Percentiles rank a stretch among this genome's conserved stretches.
These are phyloP conservation scores for Pomatostomus ruficeps DNA, from an alignment of 2,113 vertebrate species.

Conservation along the genomic window DNA sequence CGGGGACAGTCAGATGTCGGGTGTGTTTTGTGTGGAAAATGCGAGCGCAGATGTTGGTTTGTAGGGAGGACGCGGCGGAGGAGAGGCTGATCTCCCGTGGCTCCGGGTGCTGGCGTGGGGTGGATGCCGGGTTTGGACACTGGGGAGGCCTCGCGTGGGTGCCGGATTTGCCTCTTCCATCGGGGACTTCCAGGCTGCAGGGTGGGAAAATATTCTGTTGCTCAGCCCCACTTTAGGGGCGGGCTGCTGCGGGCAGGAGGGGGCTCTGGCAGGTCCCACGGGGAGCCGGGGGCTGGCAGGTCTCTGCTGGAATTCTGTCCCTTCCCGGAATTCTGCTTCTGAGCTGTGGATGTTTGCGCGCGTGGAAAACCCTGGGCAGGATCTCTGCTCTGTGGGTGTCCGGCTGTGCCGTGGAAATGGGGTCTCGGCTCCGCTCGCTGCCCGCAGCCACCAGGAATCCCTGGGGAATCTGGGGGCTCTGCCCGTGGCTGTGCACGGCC, in stretches of 20 bases:
- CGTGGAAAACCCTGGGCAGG: neutral
- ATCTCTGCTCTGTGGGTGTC: accelerated
- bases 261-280: neutral
- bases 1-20: neutral
- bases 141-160: neutral
- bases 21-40: neutral
- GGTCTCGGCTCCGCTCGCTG: accelerated
- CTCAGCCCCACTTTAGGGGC: neutral
- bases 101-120: neutral
- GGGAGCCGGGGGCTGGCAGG: neutral
- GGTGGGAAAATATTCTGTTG: neutral
- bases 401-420: neutral
- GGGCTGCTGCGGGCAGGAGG: neutral
- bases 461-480: accelerated
- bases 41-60: neutral
- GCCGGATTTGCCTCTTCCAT: neutral
- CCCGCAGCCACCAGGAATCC: accelerated
- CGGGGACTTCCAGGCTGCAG: neutral
- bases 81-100: neutral
- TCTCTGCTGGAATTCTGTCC: accelerated
- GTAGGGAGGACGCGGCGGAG: accelerated
- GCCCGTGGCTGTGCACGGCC: accelerated
- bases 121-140: accelerated
- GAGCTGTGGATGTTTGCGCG: accelerated
- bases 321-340: neutral